Base-by-base conservation (phyloP, 2,113 vertebrate genomes). In the Pantherophis guttatus region DNA sequence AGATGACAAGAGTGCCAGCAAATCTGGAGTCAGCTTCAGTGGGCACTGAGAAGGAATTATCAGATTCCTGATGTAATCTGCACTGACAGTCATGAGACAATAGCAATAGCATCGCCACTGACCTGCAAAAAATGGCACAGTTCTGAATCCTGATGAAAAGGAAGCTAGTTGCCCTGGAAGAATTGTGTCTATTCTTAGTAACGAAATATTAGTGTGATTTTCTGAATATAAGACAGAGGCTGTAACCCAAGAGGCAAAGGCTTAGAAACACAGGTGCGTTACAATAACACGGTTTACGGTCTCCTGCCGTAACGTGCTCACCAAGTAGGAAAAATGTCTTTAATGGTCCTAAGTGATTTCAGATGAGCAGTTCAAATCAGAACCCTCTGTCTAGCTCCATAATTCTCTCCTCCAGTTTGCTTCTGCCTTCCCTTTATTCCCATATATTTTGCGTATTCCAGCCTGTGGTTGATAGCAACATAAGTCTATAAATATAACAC, bases 341-440 rank as follows among this genome's bases (percentile, higher is more conserved):
- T 91, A 95, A 86, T 10, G 92, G 3, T 52, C 86, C 54, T 33
- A 65, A 93, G 23, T 90, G 94, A 87, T 89, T 96, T 96, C 92
- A 95, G 92, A 94, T 90, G 24, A 93, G 48, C 90, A 92, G 89
- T 95, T 23, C 59, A 23, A 94, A 44, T 91, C 91, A 50, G 93
- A 95, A 93, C 90, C 19, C 93, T 94, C 89, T 93, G 89, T 29
- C 33, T 91, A 95, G 89, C 92, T 75, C 94, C 92, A 52, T 86
- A 70, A 95, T 93, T 96, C 94, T 90, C 93, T 94, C 87, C 88
- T 87, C 87, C 86, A 94, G 92, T 95, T 89, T 58, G 70, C 87
- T 0, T 0, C 52, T 92, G 93, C 23, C 53, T 50, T 54, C 48
- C 17, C 24, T 39, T 23, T 81, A 11, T 15, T 13, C 26, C 29